Evolutionary conservation across 2,113 vertebrate genomes (phyloP), one percentile per base, ranked within the genome.

Genomic region (Petromus typicus): DNA sequence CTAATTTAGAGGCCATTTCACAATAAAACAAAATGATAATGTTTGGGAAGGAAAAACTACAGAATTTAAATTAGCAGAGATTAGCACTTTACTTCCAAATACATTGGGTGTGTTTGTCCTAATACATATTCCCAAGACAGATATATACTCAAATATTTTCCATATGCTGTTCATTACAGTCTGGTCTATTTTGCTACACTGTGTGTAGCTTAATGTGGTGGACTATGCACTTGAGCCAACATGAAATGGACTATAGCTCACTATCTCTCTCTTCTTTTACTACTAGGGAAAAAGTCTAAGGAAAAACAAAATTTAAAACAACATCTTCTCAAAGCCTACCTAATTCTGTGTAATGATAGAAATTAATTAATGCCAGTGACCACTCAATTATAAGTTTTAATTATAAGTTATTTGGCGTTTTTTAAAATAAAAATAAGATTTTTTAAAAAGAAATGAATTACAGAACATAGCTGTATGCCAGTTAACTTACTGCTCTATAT

Each of bases 171-270:
- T 88, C 30, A 71, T 80, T 23, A 30, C n/a, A 79, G 20, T 25
- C 81, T 81, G 63, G 43, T 51, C 75, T 61, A 81, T 80, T 93
- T 93, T 69, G 71, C 51, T 79, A 22, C 23, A 67, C n/a, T 79
- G 25, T 32, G 75, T 71, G 63, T 54, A 88, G 48, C 71, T 88
- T 81, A 43, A 27, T 8, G 32, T 12, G 18, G 43, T 63, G 43
- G 11, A 51, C 16, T 87, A 48, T 17, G 10, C 22, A 40, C 18
- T 23, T 0, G 14, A 51, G 45, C 69, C 37, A 48, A 69, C 61
- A 22, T 3, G 56, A 30, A 34, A n/a, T 11, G n/a, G 56, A 45
- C 43, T 59, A 25, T 0, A 57, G 34, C 34, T 51, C 9, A 69
- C 34, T 67, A 59, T 27, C 32, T 51, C 23, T 59, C 40, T 9